Percentiles rank a stretch among this genome's conserved stretches.
These are phyloP conservation scores for Trachelus tabidus DNA, from an alignment of 2,888 invertebrate species.

Conservation along the genomic window DNA sequence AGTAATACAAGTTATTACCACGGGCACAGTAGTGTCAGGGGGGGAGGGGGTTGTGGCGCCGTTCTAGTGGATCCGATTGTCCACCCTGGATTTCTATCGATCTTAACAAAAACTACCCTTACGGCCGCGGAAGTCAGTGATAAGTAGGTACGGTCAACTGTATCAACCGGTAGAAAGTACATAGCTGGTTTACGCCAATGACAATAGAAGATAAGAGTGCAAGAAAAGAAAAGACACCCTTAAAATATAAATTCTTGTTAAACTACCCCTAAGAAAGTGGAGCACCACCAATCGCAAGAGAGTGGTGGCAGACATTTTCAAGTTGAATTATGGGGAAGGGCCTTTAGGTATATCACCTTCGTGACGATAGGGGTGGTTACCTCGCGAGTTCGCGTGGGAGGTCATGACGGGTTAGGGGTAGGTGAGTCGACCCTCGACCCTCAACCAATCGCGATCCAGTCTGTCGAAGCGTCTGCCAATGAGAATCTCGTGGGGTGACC, in stretches of 20 bases:
- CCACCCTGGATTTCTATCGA: neutral
- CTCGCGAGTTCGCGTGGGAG: conserved; percentile 60
- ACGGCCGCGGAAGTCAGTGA: neutral
- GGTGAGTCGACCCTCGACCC: conserved; percentile 61
- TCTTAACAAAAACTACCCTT: neutral
- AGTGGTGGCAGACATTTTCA: neutral
- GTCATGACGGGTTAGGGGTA: conserved; percentile 56
- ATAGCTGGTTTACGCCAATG: neutral
- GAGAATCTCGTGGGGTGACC: conserved; percentile 49
- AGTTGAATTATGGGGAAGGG: conserved; percentile 1
- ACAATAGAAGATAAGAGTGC: neutral
- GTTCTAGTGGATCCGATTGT: neutral
- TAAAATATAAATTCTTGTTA: neutral
- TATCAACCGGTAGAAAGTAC: neutral
- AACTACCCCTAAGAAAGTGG: neutral
- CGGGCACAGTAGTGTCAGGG: neutral
- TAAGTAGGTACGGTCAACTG: neutral
- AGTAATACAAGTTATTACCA: neutral
- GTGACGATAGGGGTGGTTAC: conserved; percentile 39
- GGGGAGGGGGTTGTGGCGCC: neutral
- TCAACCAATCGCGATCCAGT: conserved; percentile 57
- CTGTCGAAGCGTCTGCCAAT: conserved; percentile 54
- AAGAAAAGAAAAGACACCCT: neutral
- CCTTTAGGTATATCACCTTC: conserved; percentile 1
- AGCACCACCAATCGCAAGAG: neutral